Evolutionary conservation across 2,797 vertebrate species (phyloP).

Genomic region (Micromesistius poutassou): DNA sequence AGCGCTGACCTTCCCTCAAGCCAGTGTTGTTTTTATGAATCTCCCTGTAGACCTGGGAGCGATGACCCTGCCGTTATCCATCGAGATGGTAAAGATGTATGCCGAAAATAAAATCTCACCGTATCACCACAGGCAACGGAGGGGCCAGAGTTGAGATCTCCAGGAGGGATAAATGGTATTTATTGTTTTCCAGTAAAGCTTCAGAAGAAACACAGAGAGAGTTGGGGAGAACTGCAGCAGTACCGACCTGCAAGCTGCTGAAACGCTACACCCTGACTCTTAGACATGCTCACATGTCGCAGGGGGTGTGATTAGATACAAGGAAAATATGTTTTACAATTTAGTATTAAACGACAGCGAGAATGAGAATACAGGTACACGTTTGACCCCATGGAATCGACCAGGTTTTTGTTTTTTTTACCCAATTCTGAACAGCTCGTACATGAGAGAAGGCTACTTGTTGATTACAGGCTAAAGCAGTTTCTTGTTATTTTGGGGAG

Average conservation of each 20-base stretch:
- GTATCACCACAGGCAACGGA: background rate
- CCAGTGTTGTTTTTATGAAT: slow-evolving; percentile 7
- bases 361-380: background rate
- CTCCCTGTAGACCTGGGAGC: background rate
- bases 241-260: background rate
- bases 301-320: background rate
- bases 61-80: background rate
- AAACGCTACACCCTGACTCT: background rate
- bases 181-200: background rate
- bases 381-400: background rate
- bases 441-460: background rate
- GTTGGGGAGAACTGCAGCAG: background rate
- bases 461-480: background rate
- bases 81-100: background rate
- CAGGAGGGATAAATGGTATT: background rate
- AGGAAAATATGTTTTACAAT: background rate
- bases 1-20: slow-evolving; percentile 29
- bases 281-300: background rate
- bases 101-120: background rate
- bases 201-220: background rate
- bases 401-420: background rate
- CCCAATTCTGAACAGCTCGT: background rate
- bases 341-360: background rate
- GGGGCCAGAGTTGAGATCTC: background rate
- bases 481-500: background rate